phyloP scores from a whole-genome alignment of 2,888 invertebrate genomes.

The Drosophila engyochracea region DNA sequence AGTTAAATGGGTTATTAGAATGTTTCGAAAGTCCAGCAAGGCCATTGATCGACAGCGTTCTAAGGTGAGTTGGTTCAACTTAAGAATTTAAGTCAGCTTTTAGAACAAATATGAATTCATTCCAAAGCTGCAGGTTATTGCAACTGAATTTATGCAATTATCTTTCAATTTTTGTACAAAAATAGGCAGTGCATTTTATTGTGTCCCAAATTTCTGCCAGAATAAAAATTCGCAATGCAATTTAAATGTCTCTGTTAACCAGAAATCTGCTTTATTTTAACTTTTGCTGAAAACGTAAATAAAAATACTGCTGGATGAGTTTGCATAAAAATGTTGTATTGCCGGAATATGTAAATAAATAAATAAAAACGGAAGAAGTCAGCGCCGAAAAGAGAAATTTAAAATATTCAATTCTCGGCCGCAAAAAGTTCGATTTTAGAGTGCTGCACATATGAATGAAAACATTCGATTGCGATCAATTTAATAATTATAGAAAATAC shows the following conservation, averaged over 20 bases:
- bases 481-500: background rate
- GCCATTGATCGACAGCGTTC: slow-evolving; percentile 83
- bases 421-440: background rate
- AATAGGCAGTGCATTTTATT: background rate
- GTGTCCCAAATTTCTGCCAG: background rate
- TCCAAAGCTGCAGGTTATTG: background rate
- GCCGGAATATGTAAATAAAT: background rate
- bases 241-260: background rate
- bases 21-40: slow-evolving; percentile 87
- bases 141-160: background rate
- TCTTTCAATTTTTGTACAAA: background rate
- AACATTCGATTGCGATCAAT: background rate
- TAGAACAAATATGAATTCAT: background rate
- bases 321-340: background rate
- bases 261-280: background rate
- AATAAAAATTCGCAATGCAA: background rate
- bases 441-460: background rate
- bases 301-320: background rate
- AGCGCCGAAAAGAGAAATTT: background rate
- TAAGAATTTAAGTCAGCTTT: background rate
- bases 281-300: background rate
- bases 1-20: slow-evolving; percentile 91
- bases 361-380: background rate
- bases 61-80: slow-evolving; percentile 63
- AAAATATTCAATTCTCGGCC: background rate